Evolutionary conservation across 2,113 vertebrate genomes (phyloP).

Genomic region (Bos indicus): DNA sequence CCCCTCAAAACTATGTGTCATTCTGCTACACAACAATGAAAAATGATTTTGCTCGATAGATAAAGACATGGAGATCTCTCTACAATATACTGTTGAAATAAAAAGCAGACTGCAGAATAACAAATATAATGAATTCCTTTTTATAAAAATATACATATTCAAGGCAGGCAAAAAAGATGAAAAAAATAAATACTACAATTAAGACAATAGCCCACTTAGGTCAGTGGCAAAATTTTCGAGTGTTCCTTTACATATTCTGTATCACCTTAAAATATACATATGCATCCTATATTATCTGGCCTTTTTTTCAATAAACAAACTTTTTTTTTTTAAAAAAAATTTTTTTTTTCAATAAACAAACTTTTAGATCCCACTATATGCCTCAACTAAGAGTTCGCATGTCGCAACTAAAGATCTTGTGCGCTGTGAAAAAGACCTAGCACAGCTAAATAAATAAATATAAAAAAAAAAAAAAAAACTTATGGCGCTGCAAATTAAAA

Average conservation of each 20-base stretch:
- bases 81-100: not conserved
- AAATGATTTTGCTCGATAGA: not conserved
- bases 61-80: not conserved
- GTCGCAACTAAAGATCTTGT: rapidly evolving
- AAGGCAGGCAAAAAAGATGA: not conserved
- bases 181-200: not conserved
- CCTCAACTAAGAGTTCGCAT: not conserved
- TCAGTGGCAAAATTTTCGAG: not conserved
- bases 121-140: not conserved
- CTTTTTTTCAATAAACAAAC: not conserved
- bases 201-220: not conserved
- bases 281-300: not conserved
- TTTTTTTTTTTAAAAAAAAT: not conserved
- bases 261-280: not conserved
- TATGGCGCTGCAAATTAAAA: not conserved
- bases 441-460: not conserved
- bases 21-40: not conserved
- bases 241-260: not conserved
- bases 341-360: not conserved
- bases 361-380: not conserved
- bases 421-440: not conserved
- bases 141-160: not conserved
- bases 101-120: not conserved
- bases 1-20: not conserved
- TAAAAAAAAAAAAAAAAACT: not conserved